A percentile compares a stretch with the other conserved stretches of the same genome.
These are phyloP conservation scores for Bujurquina vittata DNA, from an alignment of 2,113 vertebrate species.

Conservation along the genomic window DNA sequence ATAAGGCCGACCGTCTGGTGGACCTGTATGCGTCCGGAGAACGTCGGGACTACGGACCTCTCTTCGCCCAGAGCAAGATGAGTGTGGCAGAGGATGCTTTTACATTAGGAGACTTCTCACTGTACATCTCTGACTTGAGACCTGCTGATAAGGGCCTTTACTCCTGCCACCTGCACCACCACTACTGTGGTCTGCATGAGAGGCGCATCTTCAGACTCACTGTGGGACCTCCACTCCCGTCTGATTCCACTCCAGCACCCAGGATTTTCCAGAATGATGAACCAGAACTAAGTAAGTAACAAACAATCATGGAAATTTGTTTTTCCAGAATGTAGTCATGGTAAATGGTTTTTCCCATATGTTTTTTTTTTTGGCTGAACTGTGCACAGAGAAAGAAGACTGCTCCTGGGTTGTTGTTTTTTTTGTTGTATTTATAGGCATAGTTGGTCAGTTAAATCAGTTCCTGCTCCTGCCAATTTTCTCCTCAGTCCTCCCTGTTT, in stretches of 20 bases:
- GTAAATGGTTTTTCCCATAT: conserved; percentile 28
- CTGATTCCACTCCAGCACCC: conserved; percentile 56
- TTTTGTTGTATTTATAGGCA: conserved; percentile 59
- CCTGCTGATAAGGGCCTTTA: conserved; percentile 88
- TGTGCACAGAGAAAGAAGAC: conserved; percentile 16
- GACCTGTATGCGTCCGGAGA: conserved; percentile 94
- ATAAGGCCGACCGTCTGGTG: conserved; percentile 89
- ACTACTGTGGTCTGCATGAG: conserved; percentile 95
- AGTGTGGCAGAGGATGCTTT: conserved; percentile 86
- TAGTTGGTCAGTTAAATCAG: conserved; percentile 73
- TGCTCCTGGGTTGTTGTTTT: conserved; percentile 7
- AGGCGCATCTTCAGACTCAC: conserved; percentile 88
- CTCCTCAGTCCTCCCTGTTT: conserved; percentile 54
- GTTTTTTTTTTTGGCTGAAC: neutral
- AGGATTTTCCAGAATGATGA: conserved; percentile 40
- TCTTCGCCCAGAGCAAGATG: conserved; percentile 86
- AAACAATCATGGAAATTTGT: neutral
- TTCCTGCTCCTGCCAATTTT: conserved; percentile 55
- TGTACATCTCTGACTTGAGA: conserved; percentile 81
- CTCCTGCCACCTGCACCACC: conserved; percentile 95
- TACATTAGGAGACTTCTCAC: conserved; percentile 89
- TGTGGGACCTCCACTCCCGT: conserved; percentile 70
- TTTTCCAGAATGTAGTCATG: conserved; percentile 14
- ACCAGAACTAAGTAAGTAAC: conserved; percentile 70
- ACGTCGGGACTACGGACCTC: conserved; percentile 86